phyloP scores from a whole-genome alignment of 2,797 vertebrate species.

The Sparus aurata region DNA sequence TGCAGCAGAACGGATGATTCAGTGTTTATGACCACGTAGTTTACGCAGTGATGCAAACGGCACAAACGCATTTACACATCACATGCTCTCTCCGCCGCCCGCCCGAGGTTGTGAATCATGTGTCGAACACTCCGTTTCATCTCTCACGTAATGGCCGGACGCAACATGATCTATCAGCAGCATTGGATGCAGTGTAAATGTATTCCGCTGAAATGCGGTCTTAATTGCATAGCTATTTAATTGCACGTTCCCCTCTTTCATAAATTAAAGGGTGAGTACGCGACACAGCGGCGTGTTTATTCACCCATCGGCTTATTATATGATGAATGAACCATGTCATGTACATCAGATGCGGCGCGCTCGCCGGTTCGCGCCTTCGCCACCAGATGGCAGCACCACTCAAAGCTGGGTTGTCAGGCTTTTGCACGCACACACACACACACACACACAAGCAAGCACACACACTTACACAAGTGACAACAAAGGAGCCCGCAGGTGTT shows the following conservation, averaged over 20 bases:
- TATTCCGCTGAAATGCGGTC: not conserved
- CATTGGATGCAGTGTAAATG: conserved; percentile 10
- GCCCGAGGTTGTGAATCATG: conserved; percentile 33
- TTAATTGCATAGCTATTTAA: conserved; percentile 19
- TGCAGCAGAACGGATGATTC: conserved; percentile 56
- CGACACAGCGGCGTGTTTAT: conserved; percentile 35
- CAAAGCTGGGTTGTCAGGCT: conserved; percentile 51
- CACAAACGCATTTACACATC: conserved; percentile 36
- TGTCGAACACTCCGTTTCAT: conserved; percentile 15
- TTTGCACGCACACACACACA: not conserved
- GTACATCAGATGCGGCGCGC: not conserved
- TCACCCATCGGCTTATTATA: conserved; percentile 19
- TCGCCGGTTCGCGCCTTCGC: conserved; percentile 8
- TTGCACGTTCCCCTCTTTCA: not conserved
- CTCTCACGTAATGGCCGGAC: not conserved
- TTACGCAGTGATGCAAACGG: conserved; percentile 37
- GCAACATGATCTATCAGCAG: conserved; percentile 7
- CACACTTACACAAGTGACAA: conserved; percentile 51
- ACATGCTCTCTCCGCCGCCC: conserved; percentile 16
- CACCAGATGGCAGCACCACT: conserved; percentile 83
- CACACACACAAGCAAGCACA: conserved; percentile 29
- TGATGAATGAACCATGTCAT: conserved; percentile 48
- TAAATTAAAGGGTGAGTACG: conserved; percentile 19
- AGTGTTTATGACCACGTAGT: conserved; percentile 40
- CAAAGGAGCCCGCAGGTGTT: conserved; percentile 71